phyloP scores from a whole-genome alignment of 92 coral and sea anemone species.

The Pocillopora meandrina region DNA sequence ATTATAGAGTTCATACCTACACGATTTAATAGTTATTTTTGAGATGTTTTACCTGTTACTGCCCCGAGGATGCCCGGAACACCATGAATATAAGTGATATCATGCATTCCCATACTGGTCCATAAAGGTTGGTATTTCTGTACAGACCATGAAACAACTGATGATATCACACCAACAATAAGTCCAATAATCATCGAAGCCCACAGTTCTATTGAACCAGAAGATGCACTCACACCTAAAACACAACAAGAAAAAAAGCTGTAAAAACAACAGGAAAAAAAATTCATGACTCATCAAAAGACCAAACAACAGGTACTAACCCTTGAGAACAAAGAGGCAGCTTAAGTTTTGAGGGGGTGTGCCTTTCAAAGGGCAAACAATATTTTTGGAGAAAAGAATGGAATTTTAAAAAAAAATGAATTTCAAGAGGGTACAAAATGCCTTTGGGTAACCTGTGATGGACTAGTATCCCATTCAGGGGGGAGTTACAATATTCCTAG shows the following conservation, averaged over 20 bases:
- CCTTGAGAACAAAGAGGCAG: too few species aligned
- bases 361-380: too few species aligned
- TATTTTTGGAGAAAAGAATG: too few species aligned
- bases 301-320: too few species aligned
- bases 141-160: constrained; percentile 51
- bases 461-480: too few species aligned
- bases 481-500: too few species aligned
- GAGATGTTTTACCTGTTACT: constrained; percentile 65
- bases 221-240: constrained; percentile 77
- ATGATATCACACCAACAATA: constrained; percentile 71
- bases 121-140: constrained; percentile 66
- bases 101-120: constrained; percentile 77
- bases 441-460: too few species aligned
- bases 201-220: constrained; percentile 92
- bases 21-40: not conserved
- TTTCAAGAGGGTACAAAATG: too few species aligned
- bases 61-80: constrained; percentile 85
- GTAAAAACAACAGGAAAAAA: not conserved
- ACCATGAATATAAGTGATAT: constrained; percentile 79
- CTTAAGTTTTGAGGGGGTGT: too few species aligned
- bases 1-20: not conserved
- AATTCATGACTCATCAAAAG: too few species aligned
- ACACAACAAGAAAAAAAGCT: not conserved
- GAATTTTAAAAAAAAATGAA: too few species aligned
- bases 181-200: constrained; percentile 78